Evolutionary conservation across 30 jellyfish, hydroid and myxozoan genomes (phyloP).

Genomic region (Clytia hemisphaerica): DNA sequence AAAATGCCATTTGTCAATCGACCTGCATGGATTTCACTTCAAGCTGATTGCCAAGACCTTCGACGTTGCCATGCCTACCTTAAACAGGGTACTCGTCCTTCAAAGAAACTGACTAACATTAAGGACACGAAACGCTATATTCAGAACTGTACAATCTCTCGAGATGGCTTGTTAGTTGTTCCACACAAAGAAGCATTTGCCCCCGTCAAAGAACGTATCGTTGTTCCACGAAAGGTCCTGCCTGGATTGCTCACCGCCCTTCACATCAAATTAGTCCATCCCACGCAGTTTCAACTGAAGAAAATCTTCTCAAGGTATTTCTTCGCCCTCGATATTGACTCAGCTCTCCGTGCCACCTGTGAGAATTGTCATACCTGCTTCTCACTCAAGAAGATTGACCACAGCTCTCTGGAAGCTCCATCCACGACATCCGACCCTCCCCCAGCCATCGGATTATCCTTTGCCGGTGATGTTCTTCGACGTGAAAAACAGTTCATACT

Average conservation of each 20-base stretch:
- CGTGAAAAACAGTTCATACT: slow-evolving; percentile 22
- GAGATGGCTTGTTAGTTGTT: neutral
- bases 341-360: neutral
- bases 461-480: slow-evolving; percentile 30
- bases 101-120: neutral
- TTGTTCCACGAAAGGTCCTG: slow-evolving; percentile 21
- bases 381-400: neutral
- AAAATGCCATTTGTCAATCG: no score
- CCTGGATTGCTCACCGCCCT: slow-evolving; percentile 42
- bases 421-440: slow-evolving; percentile 21
- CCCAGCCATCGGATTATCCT: slow-evolving; percentile 14
- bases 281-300: slow-evolving; percentile 11
- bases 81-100: neutral
- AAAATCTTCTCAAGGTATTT: slow-evolving; percentile 9
- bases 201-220: slow-evolving; percentile 4
- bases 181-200: neutral
- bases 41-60: neutral
- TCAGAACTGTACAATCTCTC: neutral
- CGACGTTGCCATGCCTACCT: neutral
- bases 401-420: neutral
- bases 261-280: slow-evolving; percentile 18
- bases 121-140: neutral
- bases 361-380: slow-evolving; percentile 20
- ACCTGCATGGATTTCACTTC: neutral
- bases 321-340: slow-evolving; percentile 30